Conservation (phyloP, 1,140 invertebrate genomes). For the Vollenhovia emeryi region DNA sequence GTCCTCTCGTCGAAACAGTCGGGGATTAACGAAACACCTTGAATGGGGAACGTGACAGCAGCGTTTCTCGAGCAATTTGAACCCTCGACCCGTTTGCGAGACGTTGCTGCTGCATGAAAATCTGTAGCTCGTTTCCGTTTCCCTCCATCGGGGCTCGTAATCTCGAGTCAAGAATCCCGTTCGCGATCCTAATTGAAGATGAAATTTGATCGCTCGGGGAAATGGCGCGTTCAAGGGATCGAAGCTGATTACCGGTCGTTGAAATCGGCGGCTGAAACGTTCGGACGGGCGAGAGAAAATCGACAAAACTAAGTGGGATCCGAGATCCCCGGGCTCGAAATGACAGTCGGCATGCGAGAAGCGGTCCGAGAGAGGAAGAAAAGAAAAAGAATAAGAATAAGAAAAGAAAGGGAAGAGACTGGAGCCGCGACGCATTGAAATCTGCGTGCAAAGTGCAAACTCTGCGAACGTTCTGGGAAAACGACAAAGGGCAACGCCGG, state of each 20-base stretch:
- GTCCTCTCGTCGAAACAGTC: background rate
- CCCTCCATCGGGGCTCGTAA: background rate
- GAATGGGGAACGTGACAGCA: background rate
- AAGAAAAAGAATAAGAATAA: too few species aligned
- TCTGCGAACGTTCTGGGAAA: slow-evolving; percentile 53
- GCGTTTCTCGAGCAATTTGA: background rate
- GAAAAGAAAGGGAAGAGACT: background rate
- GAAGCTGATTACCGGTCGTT: background rate
- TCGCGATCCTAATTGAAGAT: background rate
- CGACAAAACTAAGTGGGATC: background rate
- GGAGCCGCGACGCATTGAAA: background rate
- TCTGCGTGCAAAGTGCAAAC: slow-evolving; percentile 62
- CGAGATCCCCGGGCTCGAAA: background rate
- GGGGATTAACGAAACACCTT: background rate
- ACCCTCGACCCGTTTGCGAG: background rate
- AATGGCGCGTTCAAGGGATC: background rate
- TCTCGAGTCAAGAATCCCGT: background rate
- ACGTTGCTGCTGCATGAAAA: background rate
- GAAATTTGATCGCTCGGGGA: slow-evolving; percentile 7
- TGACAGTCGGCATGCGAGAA: slow-evolving; percentile 15
- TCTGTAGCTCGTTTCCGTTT: background rate
- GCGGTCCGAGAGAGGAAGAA: background rate
- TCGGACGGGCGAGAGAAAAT: slow-evolving; percentile 3
- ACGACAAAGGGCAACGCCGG: slow-evolving; percentile 1
- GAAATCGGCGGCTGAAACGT: background rate